A percentile compares a stretch with the other conserved stretches of the same genome.
These are phyloP conservation scores for Brenthis hecate DNA, from an alignment of 2,888 invertebrate genomes.

Conservation along the genomic window DNA sequence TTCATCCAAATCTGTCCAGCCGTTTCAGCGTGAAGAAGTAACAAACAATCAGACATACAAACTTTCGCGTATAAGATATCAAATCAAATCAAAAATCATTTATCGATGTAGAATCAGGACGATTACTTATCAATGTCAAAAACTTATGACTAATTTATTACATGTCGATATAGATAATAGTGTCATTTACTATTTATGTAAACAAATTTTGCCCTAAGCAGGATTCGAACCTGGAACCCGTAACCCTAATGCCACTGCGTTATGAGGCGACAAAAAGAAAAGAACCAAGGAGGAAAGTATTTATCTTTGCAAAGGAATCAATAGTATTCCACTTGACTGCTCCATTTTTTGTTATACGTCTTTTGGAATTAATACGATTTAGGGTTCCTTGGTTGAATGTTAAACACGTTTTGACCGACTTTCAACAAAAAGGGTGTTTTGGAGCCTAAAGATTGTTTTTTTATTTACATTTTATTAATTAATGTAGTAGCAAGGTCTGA, in stretches of 20 bases:
- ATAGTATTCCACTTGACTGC: conserved; percentile 68
- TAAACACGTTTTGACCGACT: not conserved
- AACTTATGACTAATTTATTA: too few species aligned
- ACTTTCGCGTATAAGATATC: too few species aligned
- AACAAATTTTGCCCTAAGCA: not conserved
- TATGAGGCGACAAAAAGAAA: not conserved
- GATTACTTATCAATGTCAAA: too few species aligned
- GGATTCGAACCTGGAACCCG: not conserved
- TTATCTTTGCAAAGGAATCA: conserved; percentile 60
- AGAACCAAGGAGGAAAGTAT: conserved; percentile 45
- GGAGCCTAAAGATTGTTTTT: too few species aligned
- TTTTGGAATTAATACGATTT: not conserved
- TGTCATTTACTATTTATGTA: too few species aligned
- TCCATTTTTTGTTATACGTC: conserved; percentile 13
- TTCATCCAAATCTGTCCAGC: too few species aligned
- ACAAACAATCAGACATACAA: not conserved
- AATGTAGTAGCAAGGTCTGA: too few species aligned
- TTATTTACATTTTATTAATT: too few species aligned
- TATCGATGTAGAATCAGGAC: too few species aligned
- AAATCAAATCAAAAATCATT: too few species aligned
- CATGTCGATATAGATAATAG: too few species aligned
- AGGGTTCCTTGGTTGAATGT: not conserved
- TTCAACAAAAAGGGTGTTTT: too few species aligned
- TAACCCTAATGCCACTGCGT: not conserved
- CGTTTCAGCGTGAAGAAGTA: not conserved